Percentiles rank a stretch among this genome's conserved stretches.
Evolutionary conservation across 2,888 invertebrate genomes (phyloP).

Genomic region (Limnephilus rhombicus): DNA sequence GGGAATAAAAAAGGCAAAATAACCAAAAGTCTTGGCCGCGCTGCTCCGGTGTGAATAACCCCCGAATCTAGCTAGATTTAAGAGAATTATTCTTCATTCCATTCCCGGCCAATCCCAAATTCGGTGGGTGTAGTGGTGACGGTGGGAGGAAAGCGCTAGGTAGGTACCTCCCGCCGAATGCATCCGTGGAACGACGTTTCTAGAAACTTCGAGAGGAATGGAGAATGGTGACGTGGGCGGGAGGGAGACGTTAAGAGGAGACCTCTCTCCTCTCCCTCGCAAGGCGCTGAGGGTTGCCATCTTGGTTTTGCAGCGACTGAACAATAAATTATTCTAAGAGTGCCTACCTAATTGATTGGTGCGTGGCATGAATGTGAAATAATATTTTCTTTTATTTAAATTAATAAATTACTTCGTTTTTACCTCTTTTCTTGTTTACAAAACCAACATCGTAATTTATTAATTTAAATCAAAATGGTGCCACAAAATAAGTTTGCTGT

Average conservation of each 20-base stretch:
- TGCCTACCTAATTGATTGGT: background rate
- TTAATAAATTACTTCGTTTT: too few species aligned
- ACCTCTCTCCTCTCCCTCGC: constrained; percentile 43
- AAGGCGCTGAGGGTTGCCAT: constrained; percentile 50
- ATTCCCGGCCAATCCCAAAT: constrained; percentile 63
- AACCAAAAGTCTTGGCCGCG: constrained; percentile 21
- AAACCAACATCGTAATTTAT: too few species aligned
- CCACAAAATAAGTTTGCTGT: too few species aligned
- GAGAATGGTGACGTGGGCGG: constrained; percentile 19
- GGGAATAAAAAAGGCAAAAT: background rate
- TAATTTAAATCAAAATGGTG: too few species aligned
- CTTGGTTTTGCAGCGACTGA: constrained; percentile 47
- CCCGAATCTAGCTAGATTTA: constrained; percentile 26
- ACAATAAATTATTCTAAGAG: background rate
- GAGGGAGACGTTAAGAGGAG: constrained; percentile 36
- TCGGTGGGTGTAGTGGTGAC: constrained; percentile 19
- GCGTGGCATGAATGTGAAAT: background rate
- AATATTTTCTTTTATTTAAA: background rate
- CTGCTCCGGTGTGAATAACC: constrained; percentile 62
- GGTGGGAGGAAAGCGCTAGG: background rate
- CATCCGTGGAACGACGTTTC: constrained; percentile 39
- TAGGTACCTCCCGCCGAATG: constrained; percentile 14
- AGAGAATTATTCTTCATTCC: background rate
- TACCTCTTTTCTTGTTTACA: too few species aligned
- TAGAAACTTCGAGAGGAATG: constrained; percentile 9